Evolutionary conservation across 2,797 vertebrate species (phyloP), one percentile per base, ranked within the genome.

Genomic region (Champsocephalus esox): DNA sequence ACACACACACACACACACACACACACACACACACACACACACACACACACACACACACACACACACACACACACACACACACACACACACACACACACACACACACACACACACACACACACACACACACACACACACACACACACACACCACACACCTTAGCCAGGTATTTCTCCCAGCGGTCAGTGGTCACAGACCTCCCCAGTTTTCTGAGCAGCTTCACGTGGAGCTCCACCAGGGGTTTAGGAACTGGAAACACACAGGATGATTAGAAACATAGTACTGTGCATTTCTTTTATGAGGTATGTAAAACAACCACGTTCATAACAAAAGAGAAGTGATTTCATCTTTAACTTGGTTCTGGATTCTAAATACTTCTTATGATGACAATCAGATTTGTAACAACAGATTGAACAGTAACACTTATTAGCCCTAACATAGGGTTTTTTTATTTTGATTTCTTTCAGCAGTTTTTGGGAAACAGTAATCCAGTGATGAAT

Each of bases 121-220:
- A 56, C 0, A 50, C 21, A n/a, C 0, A 41, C 16, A 56, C 0
- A 32, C 93, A 98, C 98, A 45, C 12, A 56, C 2, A 38, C 34
- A 38, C 34, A 38, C 21, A 56, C 0, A 50, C 21, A n/a, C 0
- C 16, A 56, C 0, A 32, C 93, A 98, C 98, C 97, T 97, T 99
- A 62, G 97, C 95, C 83, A 99, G 94, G 92, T 99, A 98, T 89
- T 98, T 99, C 87, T 99, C 98, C 98, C 98, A 99, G 95, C 96
- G 96, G 75, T 99, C 98, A 46, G 96, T 92, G 0, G 97, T 96
- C 80, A 99, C 98, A 14, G 97, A 96, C 92, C 96, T 98, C 43
- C 98, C 97, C 80, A 99, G 96, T 89, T 99, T 99, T 81, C 98
- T 95, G 92, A 99, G 96, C 83, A 99, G 93, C 94, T 99, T 99